Conservation (phyloP, 2,888 invertebrate genomes). For the Hymenopus coronatus region DNA sequence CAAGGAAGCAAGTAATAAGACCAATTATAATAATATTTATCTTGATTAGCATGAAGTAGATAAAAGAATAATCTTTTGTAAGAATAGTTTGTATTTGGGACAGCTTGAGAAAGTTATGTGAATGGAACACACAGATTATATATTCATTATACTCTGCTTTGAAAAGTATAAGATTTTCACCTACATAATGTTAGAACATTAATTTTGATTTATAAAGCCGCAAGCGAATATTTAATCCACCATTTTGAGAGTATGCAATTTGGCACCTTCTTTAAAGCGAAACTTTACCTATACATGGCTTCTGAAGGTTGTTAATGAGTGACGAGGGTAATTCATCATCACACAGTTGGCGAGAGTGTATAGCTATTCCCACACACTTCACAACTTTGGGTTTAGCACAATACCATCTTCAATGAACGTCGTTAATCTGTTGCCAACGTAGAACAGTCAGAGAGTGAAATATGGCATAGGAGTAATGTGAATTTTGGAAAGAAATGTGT, state of each 20-base stretch:
- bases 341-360: neutral
- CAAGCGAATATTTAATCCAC: neutral
- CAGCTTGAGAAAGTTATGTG: no score
- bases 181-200: no score
- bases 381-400: neutral
- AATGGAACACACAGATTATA: no score
- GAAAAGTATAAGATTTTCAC: no score
- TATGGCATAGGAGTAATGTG: neutral
- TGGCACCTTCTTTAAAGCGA: neutral
- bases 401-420: neutral
- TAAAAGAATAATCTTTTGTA: no score
- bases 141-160: no score
- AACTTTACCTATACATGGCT: neutral
- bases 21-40: no score
- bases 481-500: no score
- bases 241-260: neutral
- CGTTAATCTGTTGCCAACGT: neutral
- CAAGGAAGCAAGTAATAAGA: no score
- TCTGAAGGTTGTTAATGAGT: neutral
- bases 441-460: neutral
- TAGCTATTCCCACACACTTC: neutral
- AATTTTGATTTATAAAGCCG: no score
- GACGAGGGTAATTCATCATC: neutral
- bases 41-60: no score
- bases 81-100: no score